Evolutionary conservation across 2,888 invertebrate species (phyloP).

Genomic region (Alloplasta piceator): DNA sequence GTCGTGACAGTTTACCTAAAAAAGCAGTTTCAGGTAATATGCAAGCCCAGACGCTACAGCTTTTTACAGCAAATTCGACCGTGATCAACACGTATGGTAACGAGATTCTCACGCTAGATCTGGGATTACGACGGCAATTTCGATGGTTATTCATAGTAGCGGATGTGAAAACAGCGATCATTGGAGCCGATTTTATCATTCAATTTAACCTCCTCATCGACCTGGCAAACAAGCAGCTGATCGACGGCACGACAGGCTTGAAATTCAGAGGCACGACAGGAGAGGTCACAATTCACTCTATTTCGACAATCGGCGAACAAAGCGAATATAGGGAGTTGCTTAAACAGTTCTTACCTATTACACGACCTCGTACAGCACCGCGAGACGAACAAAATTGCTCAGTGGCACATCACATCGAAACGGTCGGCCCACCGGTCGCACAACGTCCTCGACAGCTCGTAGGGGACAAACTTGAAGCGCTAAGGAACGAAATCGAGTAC

Average conservation of each 20-base stretch:
- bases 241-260: slow-evolving; percentile 14
- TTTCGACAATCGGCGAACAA: neutral
- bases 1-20: too few relatives aligned
- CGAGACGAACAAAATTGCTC: too few relatives aligned
- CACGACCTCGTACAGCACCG: neutral
- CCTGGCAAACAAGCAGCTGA: neutral
- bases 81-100: too few relatives aligned
- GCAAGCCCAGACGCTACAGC: too few relatives aligned
- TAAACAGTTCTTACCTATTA: neutral
- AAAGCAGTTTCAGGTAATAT: too few relatives aligned
- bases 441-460: slow-evolving; percentile 74
- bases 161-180: too few relatives aligned
- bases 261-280: neutral
- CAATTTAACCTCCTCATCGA: too few relatives aligned
- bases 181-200: too few relatives aligned
- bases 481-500: slow-evolving; percentile 72
- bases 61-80: too few relatives aligned
- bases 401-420: slow-evolving; percentile 73
- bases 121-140: slow-evolving; percentile 18
- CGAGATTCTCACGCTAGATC: neutral
- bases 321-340: neutral
- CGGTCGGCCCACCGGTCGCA: slow-evolving; percentile 75
- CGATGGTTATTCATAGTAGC: slow-evolving; percentile 35
- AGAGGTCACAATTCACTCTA: neutral
- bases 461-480: slow-evolving; percentile 72